Conservation (phyloP, 2,888 invertebrate genomes). For the Cecidostiba fungosa region DNA sequence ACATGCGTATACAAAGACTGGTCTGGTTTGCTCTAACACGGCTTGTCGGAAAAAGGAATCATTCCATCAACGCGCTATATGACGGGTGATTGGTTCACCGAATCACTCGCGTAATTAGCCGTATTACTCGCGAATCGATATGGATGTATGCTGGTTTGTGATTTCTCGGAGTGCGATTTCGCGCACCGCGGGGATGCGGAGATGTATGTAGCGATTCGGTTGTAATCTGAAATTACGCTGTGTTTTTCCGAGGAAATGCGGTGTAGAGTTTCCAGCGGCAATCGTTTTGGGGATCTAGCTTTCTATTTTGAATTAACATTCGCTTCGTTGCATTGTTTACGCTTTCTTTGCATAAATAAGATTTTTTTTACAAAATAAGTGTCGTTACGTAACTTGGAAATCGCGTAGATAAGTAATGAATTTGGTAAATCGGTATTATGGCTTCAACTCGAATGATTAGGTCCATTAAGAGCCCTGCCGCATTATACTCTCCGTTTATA, state of each 20-base stretch:
- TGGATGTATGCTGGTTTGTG: not conserved
- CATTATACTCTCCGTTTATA: constrained; percentile 3
- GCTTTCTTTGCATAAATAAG: not conserved
- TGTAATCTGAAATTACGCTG: constrained; percentile 8
- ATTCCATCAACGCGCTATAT: not conserved
- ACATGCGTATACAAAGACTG: not conserved
- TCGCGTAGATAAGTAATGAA: not conserved
- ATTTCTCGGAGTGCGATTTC: not conserved
- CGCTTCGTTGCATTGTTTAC: not conserved
- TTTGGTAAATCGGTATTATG: not conserved
- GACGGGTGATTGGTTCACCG: constrained; percentile 15
- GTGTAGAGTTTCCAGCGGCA: not conserved
- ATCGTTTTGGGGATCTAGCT: not conserved
- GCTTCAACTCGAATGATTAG: not conserved
- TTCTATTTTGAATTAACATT: constrained; percentile 2
- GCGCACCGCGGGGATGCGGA: not conserved
- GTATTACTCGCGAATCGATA: not conserved
- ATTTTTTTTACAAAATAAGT: not conserved
- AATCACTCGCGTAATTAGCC: not conserved
- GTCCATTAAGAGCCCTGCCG: not conserved
- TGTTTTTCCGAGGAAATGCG: not conserved
- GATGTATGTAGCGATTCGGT: not conserved
- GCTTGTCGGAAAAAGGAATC: constrained; percentile 33
- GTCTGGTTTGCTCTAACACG: constrained; percentile 23
- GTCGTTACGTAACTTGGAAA: not conserved